Conservation (phyloP, 2,888 invertebrate species). For the Micropterix aruncella region DNA sequence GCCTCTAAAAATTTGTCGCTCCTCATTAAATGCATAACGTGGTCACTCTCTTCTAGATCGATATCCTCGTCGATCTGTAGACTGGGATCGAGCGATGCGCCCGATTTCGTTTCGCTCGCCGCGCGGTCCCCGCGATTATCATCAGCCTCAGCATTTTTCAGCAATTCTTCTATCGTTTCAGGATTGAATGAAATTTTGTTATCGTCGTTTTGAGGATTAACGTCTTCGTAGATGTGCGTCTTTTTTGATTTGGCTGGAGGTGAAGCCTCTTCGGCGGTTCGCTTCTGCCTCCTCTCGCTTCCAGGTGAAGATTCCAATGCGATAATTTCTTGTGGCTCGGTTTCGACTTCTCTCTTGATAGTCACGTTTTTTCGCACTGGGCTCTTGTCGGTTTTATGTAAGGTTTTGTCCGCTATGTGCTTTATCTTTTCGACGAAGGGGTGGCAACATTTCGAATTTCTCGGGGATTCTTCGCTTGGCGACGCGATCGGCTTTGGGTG, state of each 20-base stretch:
- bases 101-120: constrained; percentile 26
- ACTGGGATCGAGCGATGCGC: constrained; percentile 33
- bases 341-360: constrained; percentile 34
- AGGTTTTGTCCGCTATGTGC: constrained; percentile 45
- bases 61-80: constrained; percentile 25
- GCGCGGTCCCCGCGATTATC: constrained; percentile 15
- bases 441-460: constrained; percentile 41
- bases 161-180: constrained; percentile 20
- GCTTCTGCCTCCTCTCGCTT: constrained; percentile 38
- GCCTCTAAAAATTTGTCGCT: constrained; percentile 15
- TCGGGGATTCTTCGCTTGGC: constrained; percentile 29
- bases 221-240: constrained; percentile 50
- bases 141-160: constrained; percentile 18
- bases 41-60: constrained; percentile 3
- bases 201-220: constrained; percentile 26
- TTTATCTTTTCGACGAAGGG: constrained; percentile 50
- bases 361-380: constrained; percentile 29
- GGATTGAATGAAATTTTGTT: constrained; percentile 32
- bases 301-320: constrained; percentile 46
- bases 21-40: background rate
- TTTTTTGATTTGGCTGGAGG: constrained; percentile 35
- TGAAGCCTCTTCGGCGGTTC: constrained; percentile 26
- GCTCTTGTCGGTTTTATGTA: constrained; percentile 35
- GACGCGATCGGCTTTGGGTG: constrained; percentile 20
- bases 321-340: constrained; percentile 42